A percentile compares a stretch with the other conserved stretches of the same genome.
Conservation (phyloP, 1,140 invertebrate genomes). For the Leptinotarsa undecemlineata region DNA sequence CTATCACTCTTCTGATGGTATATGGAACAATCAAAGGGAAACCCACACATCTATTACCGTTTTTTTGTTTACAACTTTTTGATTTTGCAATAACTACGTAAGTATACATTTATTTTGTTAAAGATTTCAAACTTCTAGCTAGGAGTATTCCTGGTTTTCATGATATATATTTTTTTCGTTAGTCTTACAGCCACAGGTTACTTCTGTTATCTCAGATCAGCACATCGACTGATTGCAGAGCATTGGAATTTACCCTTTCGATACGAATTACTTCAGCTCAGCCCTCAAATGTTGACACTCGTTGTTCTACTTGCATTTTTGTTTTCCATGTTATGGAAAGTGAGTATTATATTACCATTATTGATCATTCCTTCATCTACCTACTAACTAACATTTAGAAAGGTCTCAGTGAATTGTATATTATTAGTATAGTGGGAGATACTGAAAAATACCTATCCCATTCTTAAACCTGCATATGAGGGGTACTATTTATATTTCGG, state of each 20-base stretch:
- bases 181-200: slow-evolving; percentile 82
- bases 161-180: slow-evolving; percentile 3
- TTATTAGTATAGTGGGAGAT: too few relatives aligned
- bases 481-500: too few relatives aligned
- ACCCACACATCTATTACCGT: slow-evolving; percentile 80
- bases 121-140: neutral
- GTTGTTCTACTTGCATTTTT: slow-evolving; percentile 73
- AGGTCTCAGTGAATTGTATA: too few relatives aligned
- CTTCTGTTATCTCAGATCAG: slow-evolving; percentile 79
- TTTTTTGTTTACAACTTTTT: slow-evolving; percentile 86
- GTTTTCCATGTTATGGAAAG: slow-evolving; percentile 74
- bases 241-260: slow-evolving; percentile 72
- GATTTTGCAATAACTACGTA: slow-evolving; percentile 85
- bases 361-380: too few relatives aligned
- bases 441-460: neutral
- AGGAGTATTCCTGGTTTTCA: neutral
- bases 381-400: too few relatives aligned
- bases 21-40: slow-evolving; percentile 81
- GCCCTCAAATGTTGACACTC: slow-evolving; percentile 70
- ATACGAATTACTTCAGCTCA: slow-evolving; percentile 70
- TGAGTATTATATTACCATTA: slow-evolving; percentile 50
- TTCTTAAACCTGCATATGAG: too few relatives aligned
- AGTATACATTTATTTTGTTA: slow-evolving; percentile 48
- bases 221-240: slow-evolving; percentile 71
- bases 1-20: slow-evolving; percentile 79